Conservation (phyloP, 2,888 invertebrate genomes). For the Drosophila acutilabella region DNA sequence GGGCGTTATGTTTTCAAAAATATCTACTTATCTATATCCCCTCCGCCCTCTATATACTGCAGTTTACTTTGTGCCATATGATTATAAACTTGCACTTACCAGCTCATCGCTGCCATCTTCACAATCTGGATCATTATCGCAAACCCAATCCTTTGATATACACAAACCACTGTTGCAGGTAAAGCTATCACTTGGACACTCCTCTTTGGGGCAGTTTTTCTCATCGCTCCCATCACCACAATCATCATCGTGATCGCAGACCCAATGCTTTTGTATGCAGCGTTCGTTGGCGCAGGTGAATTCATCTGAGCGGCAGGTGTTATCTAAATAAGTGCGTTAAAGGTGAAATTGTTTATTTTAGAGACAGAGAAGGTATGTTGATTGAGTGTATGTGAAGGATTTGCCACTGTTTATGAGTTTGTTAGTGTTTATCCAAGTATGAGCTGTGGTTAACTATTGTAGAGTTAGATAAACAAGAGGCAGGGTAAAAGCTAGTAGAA, state of each 20-base stretch:
- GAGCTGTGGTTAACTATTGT: slow-evolving; percentile 47
- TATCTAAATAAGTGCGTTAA: slow-evolving; percentile 87
- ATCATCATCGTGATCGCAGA: slow-evolving; percentile 94
- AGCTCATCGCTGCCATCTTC: slow-evolving; percentile 93
- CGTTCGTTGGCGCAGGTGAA: slow-evolving; percentile 96
- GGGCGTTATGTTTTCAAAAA: too few species aligned
- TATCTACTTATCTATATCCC: too few species aligned
- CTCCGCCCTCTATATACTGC: too few species aligned
- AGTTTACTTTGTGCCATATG: too few species aligned
- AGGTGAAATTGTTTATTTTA: slow-evolving; percentile 21
- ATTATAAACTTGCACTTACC: slow-evolving; percentile 84
- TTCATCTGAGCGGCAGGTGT: slow-evolving; percentile 95
- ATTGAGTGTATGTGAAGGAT: slow-evolving; percentile 37
- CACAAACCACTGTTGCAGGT: slow-evolving; percentile 91
- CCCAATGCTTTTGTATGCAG: slow-evolving; percentile 94
- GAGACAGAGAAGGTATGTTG: slow-evolving; percentile 6
- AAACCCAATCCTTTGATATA: slow-evolving; percentile 92
- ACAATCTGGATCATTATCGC: slow-evolving; percentile 95
- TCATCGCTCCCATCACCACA: slow-evolving; percentile 95
- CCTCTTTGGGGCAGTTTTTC: slow-evolving; percentile 89
- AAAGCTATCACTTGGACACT: slow-evolving; percentile 90
- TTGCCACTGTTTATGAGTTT: slow-evolving; percentile 24
- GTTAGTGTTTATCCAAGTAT: slow-evolving; percentile 38
- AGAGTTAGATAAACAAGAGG: slow-evolving; percentile 38
- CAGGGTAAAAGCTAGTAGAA: slow-evolving; percentile 7